Conservation (phyloP, 1,140 invertebrate species). For the Cotesia glomerata region DNA sequence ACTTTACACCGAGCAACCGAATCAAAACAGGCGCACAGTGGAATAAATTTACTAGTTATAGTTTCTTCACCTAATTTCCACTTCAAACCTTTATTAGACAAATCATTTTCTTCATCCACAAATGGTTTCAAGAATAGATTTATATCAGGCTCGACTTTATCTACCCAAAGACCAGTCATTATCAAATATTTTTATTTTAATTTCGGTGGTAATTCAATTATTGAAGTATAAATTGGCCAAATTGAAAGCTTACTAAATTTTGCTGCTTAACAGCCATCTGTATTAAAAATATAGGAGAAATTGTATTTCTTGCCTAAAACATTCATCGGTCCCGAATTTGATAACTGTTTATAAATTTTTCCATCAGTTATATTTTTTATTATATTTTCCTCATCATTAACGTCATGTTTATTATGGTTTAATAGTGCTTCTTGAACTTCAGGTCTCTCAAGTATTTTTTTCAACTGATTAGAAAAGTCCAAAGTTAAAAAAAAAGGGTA, state of each 20-base stretch:
- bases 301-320: background rate
- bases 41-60: constrained; percentile 32
- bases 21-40: constrained; percentile 25
- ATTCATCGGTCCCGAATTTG: background rate
- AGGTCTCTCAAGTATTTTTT: background rate
- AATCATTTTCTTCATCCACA: constrained; percentile 24
- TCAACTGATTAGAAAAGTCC: background rate
- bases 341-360: constrained; percentile 17
- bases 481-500: constrained; percentile 11
- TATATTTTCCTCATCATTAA: background rate
- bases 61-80: constrained; percentile 23
- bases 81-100: constrained; percentile 20
- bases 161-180: background rate
- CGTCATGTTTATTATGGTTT: background rate
- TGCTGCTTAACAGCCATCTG: background rate
- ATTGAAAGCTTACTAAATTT: background rate
- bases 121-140: constrained; percentile 18
- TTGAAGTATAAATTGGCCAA: background rate
- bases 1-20: constrained; percentile 26
- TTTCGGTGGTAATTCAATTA: background rate
- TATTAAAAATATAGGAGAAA: background rate
- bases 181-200: background rate
- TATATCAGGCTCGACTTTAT: background rate
- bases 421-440: background rate
- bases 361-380: constrained; percentile 27